These are phyloP conservation scores for Neolamprologus modestus DNA, from an alignment of 2,113 vertebrate genomes.

Conservation along the genomic window DNA sequence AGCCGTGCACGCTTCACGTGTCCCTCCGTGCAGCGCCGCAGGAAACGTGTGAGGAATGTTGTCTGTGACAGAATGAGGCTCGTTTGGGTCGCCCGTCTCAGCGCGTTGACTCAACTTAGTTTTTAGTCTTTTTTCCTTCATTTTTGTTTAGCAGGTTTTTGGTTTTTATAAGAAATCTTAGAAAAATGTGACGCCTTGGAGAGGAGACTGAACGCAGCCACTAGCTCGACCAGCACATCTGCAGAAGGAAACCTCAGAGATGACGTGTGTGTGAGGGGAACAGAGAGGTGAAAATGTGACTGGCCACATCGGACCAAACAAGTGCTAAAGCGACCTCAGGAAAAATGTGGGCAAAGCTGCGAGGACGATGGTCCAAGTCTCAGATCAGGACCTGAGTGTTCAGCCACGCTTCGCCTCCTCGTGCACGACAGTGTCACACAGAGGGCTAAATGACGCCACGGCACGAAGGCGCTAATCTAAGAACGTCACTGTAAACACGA, in stretches of 20 bases:
- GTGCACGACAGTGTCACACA: not conserved
- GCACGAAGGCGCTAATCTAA: not conserved
- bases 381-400: not conserved
- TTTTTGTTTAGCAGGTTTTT: conserved; percentile 24
- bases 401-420: not conserved
- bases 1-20: not conserved
- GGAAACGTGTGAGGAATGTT: conserved; percentile 38
- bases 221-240: not conserved
- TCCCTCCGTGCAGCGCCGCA: not conserved
- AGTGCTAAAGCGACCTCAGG: not conserved
- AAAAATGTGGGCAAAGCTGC: not conserved
- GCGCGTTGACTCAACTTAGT: not conserved
- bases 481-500: not conserved
- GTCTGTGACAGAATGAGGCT: not conserved
- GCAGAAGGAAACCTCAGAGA: not conserved
- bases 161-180: conserved; percentile 51
- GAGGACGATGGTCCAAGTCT: not conserved
- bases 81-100: not conserved
- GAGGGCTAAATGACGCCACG: not conserved
- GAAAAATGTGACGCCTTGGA: not conserved
- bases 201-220: not conserved
- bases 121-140: not conserved
- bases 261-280: not conserved
- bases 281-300: conserved; percentile 42
- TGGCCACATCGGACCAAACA: not conserved